Evolutionary conservation across 2,797 vertebrate species (phyloP), one percentile per base, ranked within the genome.

Genomic region (Cheirogaleus major): DNA sequence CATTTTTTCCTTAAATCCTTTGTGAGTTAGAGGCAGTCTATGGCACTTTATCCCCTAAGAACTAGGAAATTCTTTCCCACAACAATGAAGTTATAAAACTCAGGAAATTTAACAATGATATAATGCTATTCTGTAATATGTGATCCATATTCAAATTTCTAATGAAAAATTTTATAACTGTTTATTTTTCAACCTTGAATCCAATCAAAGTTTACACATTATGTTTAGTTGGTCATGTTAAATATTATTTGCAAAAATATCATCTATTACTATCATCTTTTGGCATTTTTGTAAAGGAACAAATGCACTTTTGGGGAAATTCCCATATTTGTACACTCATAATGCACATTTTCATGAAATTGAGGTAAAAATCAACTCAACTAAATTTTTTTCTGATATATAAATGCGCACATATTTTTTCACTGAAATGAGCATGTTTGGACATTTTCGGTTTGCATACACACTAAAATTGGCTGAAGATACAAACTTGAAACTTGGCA

Each of bases 401-500:
- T 78, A 93, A 96, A 87, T n/a, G 94, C 11, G 70, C 50, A 52
- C 27, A 75, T 41, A 80, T 89, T 93, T 91, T 65, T 17, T n/a
- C 45, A 52, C 35, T 83, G 80, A 97, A 95, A 85, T 97, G 84
- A 97, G 83, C 35, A 86, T 65, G 57, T 67, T 81, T 95, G 35
- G 30, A 82, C 30, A 91, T 82, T 79, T 94, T 78, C 86, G 83
- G 65, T 97, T 32, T 95, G 50, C 43, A 81, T 72, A 82, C 52
- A 84, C 30, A 86, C 11, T 90, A 70, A 95, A 95, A 90, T 92
- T 95, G 95, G 67, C 76, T 92, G 57, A 87, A 63, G 73, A 83
- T 85, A 84, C 57, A 94, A 63, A 96, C 15, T 95, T 61, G 43
- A 95, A 96, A 95, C 73, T 97, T 96, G 87, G 81, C 84, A 94